Conservation (phyloP, 2,113 vertebrate genomes). For the Hemicordylus capensis region DNA sequence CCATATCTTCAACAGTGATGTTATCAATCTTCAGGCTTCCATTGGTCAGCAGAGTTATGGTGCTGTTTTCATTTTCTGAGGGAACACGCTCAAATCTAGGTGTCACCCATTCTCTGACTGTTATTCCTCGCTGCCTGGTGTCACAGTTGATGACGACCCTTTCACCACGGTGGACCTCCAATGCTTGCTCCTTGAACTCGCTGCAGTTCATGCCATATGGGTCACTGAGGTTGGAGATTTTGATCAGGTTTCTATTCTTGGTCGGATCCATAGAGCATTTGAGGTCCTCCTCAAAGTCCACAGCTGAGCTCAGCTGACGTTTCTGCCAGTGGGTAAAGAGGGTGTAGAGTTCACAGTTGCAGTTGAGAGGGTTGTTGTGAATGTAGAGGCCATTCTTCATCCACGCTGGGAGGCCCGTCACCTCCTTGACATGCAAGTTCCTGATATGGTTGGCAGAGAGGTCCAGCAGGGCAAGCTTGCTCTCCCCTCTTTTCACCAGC, state of each 20-base stretch:
- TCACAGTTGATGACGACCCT: conserved; percentile 85
- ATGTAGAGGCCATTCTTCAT: conserved; percentile 94
- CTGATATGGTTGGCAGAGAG: conserved; percentile 92
- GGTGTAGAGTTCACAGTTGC: conserved; percentile 88
- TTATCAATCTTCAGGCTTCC: conserved; percentile 84
- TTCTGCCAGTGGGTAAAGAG: conserved; percentile 88
- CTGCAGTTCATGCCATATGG: conserved; percentile 89
- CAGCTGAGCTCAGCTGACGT: conserved; percentile 85
- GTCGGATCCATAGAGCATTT: conserved; percentile 70
- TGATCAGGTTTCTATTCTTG: conserved; percentile 58
- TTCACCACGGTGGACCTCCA: conserved; percentile 88
- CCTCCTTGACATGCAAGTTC: conserved; percentile 77
- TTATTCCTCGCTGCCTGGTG: conserved; percentile 81
- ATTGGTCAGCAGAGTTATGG: conserved; percentile 74
- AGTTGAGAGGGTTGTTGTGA: conserved; percentile 88
- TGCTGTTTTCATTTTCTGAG: conserved; percentile 77
- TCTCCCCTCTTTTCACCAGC: conserved; percentile 84
- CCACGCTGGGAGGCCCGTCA: conserved; percentile 88
- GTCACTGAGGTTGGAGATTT: conserved; percentile 78
- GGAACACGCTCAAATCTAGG: conserved; percentile 80
- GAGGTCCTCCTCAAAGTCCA: conserved; percentile 90
- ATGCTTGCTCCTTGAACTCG: conserved; percentile 82
- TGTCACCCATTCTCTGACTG: conserved; percentile 85
- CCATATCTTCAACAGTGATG: conserved; percentile 83
- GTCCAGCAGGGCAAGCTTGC: conserved; percentile 86